Evolutionary conservation across 2,797 vertebrate species (phyloP).

Genomic region (Rhincodon typus): DNA sequence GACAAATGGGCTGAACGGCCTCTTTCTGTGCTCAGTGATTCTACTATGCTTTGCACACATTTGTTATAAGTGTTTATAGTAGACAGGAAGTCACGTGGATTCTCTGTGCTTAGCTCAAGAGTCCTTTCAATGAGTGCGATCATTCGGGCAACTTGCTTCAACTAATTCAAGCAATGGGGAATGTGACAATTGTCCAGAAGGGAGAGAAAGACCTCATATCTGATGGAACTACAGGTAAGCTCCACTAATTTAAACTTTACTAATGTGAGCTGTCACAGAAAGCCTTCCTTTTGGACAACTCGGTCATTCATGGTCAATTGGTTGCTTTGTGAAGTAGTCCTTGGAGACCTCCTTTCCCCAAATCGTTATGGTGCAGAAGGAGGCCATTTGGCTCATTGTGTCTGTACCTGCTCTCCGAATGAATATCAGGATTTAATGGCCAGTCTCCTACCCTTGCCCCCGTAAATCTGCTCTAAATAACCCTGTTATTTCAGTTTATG

Average conservation of each 20-base stretch:
- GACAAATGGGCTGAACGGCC: not conserved
- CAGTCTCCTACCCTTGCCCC: too few species aligned
- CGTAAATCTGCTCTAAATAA: too few species aligned
- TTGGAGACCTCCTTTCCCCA: not conserved
- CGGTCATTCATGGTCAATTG: not conserved
- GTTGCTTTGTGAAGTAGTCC: not conserved
- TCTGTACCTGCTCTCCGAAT: too few species aligned
- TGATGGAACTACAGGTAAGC: constrained; percentile 79
- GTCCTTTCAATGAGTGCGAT: constrained; percentile 68
- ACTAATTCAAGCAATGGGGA: constrained; percentile 85
- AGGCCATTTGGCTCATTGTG: too few species aligned
- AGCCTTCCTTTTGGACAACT: not conserved
- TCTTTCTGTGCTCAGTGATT: not conserved
- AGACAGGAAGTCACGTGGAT: not conserved
- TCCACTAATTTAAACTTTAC: not conserved
- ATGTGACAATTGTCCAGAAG: constrained; percentile 86
- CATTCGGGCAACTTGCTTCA: constrained; percentile 68
- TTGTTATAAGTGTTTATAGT: not conserved
- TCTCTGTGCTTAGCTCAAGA: constrained; percentile 63
- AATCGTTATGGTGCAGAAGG: not conserved
- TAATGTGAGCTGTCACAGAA: not conserved
- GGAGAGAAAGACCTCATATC: constrained; percentile 87
- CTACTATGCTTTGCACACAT: not conserved
- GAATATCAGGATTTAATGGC: too few species aligned
- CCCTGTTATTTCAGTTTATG: too few species aligned